Evolutionary conservation across 2,888 invertebrate genomes (phyloP).

Genomic region (Apamea sordens): DNA sequence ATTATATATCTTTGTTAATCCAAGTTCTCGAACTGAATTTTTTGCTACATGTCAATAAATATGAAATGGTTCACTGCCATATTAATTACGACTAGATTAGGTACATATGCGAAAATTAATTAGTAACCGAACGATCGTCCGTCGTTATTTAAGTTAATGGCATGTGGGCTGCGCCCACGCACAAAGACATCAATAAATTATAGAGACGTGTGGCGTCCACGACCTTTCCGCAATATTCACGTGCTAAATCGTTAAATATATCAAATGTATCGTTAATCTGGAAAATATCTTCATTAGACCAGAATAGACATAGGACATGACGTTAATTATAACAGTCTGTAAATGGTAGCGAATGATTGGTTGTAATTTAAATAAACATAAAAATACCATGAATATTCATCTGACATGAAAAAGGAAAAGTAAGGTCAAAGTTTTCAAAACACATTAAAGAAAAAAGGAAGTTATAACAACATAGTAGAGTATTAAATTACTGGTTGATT

Average conservation of each 20-base stretch:
- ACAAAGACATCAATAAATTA: slow-evolving; percentile 75
- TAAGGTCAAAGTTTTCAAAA: slow-evolving; percentile 47
- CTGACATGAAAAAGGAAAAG: slow-evolving; percentile 41
- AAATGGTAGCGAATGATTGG: slow-evolving; percentile 33
- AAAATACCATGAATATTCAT: slow-evolving; percentile 47
- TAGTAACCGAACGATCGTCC: slow-evolving; percentile 69
- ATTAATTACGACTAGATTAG: slow-evolving; percentile 66
- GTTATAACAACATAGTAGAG: slow-evolving; percentile 33
- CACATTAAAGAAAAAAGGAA: slow-evolving; percentile 43
- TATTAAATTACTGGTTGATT: slow-evolving; percentile 61
- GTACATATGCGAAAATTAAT: slow-evolving; percentile 72
- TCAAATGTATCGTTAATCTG: slow-evolving; percentile 56
- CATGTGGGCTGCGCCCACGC: slow-evolving; percentile 82
- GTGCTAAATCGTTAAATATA: slow-evolving; percentile 53
- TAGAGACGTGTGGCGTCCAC: slow-evolving; percentile 73
- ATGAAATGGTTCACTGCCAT: slow-evolving; percentile 58
- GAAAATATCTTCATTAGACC: slow-evolving; percentile 51
- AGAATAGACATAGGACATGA: slow-evolving; percentile 28
- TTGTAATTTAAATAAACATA: slow-evolving; percentile 36
- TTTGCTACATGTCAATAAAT: slow-evolving; percentile 57
- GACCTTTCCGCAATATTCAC: slow-evolving; percentile 65
- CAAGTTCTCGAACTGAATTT: slow-evolving; percentile 23
- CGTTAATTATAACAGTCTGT: slow-evolving; percentile 41
- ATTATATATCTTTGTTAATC: slow-evolving; percentile 16
- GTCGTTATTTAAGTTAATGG: slow-evolving; percentile 70